A percentile compares a stretch with the other conserved stretches of the same genome.
These are phyloP conservation scores for Anabas testudineus DNA, from an alignment of 2,797 vertebrate species.

Conservation along the genomic window DNA sequence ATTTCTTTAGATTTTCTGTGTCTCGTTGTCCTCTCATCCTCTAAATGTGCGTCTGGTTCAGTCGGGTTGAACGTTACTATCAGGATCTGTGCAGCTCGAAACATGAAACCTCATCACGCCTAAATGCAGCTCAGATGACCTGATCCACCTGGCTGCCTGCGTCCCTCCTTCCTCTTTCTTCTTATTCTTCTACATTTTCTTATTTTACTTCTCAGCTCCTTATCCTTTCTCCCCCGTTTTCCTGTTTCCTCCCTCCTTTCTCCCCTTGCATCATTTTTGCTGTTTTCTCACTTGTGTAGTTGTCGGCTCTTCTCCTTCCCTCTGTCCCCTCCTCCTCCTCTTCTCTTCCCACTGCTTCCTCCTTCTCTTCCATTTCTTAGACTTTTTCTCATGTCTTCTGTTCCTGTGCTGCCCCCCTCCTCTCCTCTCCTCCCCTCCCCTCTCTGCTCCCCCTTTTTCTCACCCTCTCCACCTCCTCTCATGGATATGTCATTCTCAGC, in stretches of 20 bases:
- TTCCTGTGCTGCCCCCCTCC: not conserved
- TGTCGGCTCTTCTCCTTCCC: not conserved
- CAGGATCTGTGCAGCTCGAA: constrained; percentile 11
- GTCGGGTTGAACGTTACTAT: constrained; percentile 1
- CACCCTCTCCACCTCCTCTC: constrained; percentile 15
- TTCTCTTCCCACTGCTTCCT: not conserved
- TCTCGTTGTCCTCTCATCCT: not conserved
- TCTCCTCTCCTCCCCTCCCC: not conserved
- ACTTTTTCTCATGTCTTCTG: not conserved
- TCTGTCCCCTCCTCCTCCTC: not conserved
- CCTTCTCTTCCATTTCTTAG: not conserved
- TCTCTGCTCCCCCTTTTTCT: not conserved
- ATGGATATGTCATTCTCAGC: constrained; percentile 80
- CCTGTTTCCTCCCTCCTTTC: not conserved
- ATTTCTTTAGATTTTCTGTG: not conserved
- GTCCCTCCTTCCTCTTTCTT: not conserved
- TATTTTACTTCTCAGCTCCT: not conserved
- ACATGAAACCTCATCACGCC: constrained; percentile 36
- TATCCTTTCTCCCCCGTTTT: not conserved
- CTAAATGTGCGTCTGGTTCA: not conserved
- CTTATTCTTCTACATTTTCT: too few relatives aligned
- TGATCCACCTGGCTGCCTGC: constrained; percentile 9
- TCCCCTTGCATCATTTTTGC: not conserved
- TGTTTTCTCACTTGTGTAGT: too few relatives aligned
- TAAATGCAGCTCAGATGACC: constrained; percentile 38